phyloP scores from a whole-genome alignment of 2,113 vertebrate species.

The Rhagologus leucostigma region DNA sequence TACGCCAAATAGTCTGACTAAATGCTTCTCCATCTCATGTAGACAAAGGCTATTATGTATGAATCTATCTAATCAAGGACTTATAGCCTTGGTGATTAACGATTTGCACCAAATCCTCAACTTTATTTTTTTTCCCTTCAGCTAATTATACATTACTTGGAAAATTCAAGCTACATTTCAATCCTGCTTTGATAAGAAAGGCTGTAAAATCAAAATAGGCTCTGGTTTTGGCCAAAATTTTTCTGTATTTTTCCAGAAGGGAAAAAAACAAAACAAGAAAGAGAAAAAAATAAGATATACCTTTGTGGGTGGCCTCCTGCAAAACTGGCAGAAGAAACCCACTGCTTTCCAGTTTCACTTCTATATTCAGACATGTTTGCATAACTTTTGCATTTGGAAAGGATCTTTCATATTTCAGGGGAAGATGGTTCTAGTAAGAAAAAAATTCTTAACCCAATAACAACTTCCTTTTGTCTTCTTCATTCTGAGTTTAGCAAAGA shows the following conservation, averaged over 20 bases:
- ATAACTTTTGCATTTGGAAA: slow-evolving; percentile 61
- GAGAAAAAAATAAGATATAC: slow-evolving; percentile 2
- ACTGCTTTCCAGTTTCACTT: slow-evolving; percentile 49
- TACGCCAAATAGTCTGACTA: background rate
- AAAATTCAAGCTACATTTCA: background rate
- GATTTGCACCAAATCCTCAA: background rate
- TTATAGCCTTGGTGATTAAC: background rate
- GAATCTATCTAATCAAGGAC: background rate
- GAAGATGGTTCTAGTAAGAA: slow-evolving; percentile 13
- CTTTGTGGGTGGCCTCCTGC: slow-evolving; percentile 54
- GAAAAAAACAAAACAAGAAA: background rate
- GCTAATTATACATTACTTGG: background rate
- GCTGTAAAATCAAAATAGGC: background rate
- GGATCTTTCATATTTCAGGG: slow-evolving; percentile 44
- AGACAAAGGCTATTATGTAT: background rate
- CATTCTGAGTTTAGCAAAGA: background rate
- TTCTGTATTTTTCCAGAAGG: slow-evolving; percentile 24
- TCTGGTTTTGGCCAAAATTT: background rate
- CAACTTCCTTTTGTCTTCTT: slow-evolving; percentile 18
- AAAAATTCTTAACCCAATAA: background rate
- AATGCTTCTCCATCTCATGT: background rate
- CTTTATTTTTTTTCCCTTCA: background rate
- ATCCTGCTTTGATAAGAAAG: background rate
- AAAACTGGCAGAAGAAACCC: slow-evolving; percentile 48
- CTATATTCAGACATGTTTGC: slow-evolving; percentile 59